Base-by-base conservation (phyloP, 1,140 invertebrate species). In the Drepana arcuata region DNA sequence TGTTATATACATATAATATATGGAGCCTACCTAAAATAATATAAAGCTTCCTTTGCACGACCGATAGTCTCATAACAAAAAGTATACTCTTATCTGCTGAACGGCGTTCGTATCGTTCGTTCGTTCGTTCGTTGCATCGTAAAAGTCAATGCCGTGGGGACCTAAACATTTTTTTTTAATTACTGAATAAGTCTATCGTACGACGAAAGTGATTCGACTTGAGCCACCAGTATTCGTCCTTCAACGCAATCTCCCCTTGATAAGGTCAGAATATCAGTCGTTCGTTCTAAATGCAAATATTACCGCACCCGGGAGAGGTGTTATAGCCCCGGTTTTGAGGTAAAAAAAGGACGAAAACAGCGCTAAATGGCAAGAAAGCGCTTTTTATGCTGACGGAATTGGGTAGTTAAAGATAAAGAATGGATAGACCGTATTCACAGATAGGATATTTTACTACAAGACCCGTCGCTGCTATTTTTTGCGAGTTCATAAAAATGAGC, bases 261-360 rank as follows among this genome's bases (percentile, higher is more conserved):
- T 78, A 78, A 78, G 73, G 73, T 78, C 71, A 71, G 56, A 69
- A 78, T 75, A 75, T 73, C 70, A 73, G 67, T 71, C 64, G 68
- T 73, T 74, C 73, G 68, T 55, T 78, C 69, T 78, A 78, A 78
- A 78, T 78, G 73, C 73, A 78, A 78, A 78, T 78, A 78, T 73
- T 59, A 78, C 68, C 62, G 73, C 55, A 58, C 73, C 69, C 73
- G 14, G 43, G 70, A 73, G 73, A 71, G 66, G 73, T 78, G 70
- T 78, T 74, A 77, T 70, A 60, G 69, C 68, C 50, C 62, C 57
- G 62, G 66, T 70, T 72, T 69, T 69, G 68, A 74, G 67, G 66
- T 66, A 71, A 69, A 73, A n/a, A 72, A 68, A 68, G 71, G 61
- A 74, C 61, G 70, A 71, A 73, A 74, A 70, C 60, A 68, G 48